Percentiles rank a stretch among this genome's conserved stretches.
phyloP scores from a whole-genome alignment of 2,797 vertebrate species.

The Cossypha niveicapilla region DNA sequence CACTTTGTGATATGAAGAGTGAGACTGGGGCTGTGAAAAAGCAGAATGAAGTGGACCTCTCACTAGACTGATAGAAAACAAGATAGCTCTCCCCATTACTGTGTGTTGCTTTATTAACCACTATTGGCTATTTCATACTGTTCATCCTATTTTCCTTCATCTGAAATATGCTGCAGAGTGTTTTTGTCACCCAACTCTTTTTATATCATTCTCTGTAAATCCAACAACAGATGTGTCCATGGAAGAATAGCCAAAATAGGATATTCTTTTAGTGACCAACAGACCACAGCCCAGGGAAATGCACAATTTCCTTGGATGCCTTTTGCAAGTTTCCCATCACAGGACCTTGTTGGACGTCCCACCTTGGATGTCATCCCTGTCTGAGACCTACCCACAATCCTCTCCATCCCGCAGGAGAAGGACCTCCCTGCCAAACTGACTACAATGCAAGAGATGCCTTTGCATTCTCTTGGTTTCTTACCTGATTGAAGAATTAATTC shows the following conservation, averaged over 20 bases:
- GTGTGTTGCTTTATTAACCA: background rate
- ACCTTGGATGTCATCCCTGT: background rate
- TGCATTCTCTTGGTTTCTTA: background rate
- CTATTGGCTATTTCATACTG: background rate
- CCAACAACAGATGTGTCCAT: background rate
- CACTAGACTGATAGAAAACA: background rate
- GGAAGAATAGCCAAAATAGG: background rate
- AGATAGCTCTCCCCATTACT: background rate
- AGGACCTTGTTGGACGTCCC: background rate
- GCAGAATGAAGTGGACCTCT: background rate
- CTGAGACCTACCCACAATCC: background rate
- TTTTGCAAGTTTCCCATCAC: background rate
- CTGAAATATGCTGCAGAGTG: background rate
- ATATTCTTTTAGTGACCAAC: background rate
- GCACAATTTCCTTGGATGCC: background rate
- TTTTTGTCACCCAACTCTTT: background rate
- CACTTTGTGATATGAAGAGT: background rate
- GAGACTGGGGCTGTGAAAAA: background rate
- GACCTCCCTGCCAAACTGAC: background rate
- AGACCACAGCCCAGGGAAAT: background rate
- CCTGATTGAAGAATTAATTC: background rate
- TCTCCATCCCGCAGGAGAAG: background rate
- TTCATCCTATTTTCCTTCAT: background rate
- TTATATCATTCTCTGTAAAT: background rate
- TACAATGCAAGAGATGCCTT: accelerated